These are phyloP conservation scores for Melikaiella ostensackeni DNA, from an alignment of 2,888 invertebrate species.

Conservation along the genomic window DNA sequence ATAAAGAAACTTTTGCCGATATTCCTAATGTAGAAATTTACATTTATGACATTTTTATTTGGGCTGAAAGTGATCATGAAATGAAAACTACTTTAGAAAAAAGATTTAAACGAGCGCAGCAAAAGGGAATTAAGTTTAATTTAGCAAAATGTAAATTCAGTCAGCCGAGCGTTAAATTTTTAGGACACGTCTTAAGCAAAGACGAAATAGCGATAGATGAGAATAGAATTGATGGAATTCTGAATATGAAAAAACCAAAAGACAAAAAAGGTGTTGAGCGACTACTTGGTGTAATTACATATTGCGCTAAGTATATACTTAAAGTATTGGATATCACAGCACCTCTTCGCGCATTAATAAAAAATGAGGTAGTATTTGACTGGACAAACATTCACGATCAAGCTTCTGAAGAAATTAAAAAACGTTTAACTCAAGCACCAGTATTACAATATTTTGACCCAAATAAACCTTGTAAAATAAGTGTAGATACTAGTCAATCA, in stretches of 20 bases:
- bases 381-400: slow-evolving; percentile 10
- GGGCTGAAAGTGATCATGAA: too few species aligned
- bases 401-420: too few species aligned
- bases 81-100: slow-evolving; percentile 31
- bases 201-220: slow-evolving; percentile 37
- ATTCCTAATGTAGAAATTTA: slow-evolving; percentile 48
- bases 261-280: too few species aligned
- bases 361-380: too few species aligned
- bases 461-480: slow-evolving; percentile 43
- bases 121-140: not conserved
- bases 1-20: slow-evolving; percentile 49
- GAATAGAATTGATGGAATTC: slow-evolving; percentile 42
- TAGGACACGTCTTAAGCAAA: not conserved
- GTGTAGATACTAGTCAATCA: slow-evolving; percentile 56
- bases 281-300: too few species aligned
- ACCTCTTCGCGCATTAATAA: too few species aligned
- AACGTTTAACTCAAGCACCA: too few species aligned
- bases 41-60: too few species aligned
- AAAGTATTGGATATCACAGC: too few species aligned
- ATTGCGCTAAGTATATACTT: too few species aligned
- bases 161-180: not conserved
- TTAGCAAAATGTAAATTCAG: too few species aligned
- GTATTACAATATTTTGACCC: not conserved
- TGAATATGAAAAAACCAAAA: slow-evolving; percentile 45
- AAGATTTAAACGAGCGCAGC: not conserved